Conservation (phyloP, 2,797 vertebrate species). For the Lepidocolaptes lacrymiger region DNA sequence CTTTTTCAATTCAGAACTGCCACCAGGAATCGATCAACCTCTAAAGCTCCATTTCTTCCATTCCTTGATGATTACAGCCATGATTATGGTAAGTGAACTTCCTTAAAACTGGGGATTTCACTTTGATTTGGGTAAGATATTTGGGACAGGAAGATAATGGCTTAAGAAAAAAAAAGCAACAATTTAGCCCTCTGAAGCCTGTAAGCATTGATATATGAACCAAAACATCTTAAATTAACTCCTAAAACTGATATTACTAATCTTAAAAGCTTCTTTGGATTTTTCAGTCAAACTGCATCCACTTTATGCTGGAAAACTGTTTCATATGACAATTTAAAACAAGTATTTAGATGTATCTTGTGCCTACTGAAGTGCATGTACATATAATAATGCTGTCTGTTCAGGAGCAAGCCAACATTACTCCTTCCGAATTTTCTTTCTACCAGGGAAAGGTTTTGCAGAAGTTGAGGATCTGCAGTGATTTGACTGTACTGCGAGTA, state of each 20-base stretch:
- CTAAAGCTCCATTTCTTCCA: conserved; percentile 77
- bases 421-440: background rate
- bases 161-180: background rate
- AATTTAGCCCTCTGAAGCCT: background rate
- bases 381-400: background rate
- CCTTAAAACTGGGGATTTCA: background rate
- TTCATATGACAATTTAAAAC: background rate
- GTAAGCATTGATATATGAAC: background rate
- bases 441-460: conserved; percentile 79
- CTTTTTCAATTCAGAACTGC: conserved; percentile 79
- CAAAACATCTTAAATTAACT: background rate
- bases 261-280: background rate
- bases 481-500: conserved; percentile 73
- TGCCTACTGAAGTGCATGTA: background rate
- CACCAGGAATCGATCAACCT: conserved; percentile 76
- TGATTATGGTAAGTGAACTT: conserved; percentile 76
- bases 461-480: conserved; percentile 77
- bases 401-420: background rate
- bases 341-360: background rate
- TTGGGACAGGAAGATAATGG: background rate
- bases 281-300: background rate
- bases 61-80: conserved; percentile 72
- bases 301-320: background rate
- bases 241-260: background rate
- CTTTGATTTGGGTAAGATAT: background rate